Base-by-base conservation (phyloP, 2,888 invertebrate species). In the Patella depressa region DNA sequence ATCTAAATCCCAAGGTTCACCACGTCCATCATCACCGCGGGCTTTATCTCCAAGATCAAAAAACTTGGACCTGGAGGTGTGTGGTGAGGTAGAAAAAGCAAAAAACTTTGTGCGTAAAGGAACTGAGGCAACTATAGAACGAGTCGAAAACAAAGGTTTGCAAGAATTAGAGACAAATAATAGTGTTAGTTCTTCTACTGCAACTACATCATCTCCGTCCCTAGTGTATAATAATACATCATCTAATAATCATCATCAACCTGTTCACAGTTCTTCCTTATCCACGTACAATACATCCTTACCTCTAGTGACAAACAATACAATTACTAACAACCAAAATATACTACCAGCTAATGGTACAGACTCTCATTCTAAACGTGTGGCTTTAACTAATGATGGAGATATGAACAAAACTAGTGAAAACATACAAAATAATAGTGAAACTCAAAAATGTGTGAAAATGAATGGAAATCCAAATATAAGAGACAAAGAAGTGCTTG, bases 81-180 rank as follows among this genome's bases (percentile, higher is more conserved):
- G 85, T 81, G 85, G 83, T 15, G 81, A 84, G 59, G 81, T 84
- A 5, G 85, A 86, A 72, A 72, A 82, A 70, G 85, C 84, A 69
- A 80, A 84, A 78, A 82, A 84, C 80, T 78, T 85, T 59, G n/a
- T 53, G 53, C 53, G 15, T 53, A 72, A 53, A 19, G 65, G 19
- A 19, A 24, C 65, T 65, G 65, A 65, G 24, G 65, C 9, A 3
- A 24, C 65, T 65, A 24, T 65, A 12, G 65, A 65, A 65, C 19
- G 24, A 24, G 24, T 65, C 2, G 11, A 65, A 24, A 9, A 65
- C 24, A 65, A 65, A 65, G 65, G 65, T 65, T 19, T 65, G 24
- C 65, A 65, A 65, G 65, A 65, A 19, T 9, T 9, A 45, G 45
- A 45, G 45, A 45, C 45, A 45, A 45, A 45, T 45, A 45, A 45